Evolutionary conservation across 2,888 invertebrate genomes (phyloP), one percentile per base, ranked within the genome.

Genomic region (Drosophila nr. perissopoda): DNA sequence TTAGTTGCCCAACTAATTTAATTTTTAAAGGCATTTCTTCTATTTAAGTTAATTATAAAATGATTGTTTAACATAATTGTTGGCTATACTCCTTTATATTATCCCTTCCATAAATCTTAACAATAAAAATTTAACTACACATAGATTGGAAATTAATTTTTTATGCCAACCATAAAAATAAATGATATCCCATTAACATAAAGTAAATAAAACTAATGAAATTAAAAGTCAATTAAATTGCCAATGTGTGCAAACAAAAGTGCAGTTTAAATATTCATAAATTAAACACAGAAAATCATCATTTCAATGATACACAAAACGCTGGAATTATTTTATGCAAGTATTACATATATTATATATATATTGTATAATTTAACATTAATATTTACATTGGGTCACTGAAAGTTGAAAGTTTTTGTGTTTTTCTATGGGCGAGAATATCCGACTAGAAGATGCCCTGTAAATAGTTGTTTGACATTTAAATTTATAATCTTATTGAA

Each of bases 201-300:
- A 58, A 40, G 65, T 56, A 64, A 69, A 73, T 68, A 69, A 70
- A 71, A 63, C 73, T 73, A 83, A 89, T 84, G 69, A 84, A 88
- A 88, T 89, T 76, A 88, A 89, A 79, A 72, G 85, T 82, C 86
- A 82, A 85, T 89, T 79, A 75, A 82, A 82, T 58, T 69, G 52
- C 53, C 53, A 75, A 57, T 64, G 56, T 64, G 53, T 21, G n/a
- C 69, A 75, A 82, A 48, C 76, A 63, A 70, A 78, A 69, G 66
- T 46, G 33, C 34, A 60, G 57, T 69, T 68, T 59, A 61, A 73
- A 60, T 62, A 76, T 38, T 72, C 69, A 67, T 54, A 70, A 61
- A 79, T 82, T 60, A 59, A 70, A 29, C 51, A n/a, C 42, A n/a
- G 29, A 21, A 76, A 57, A 60, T 79, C 69, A 64, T 2, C 36